These are phyloP conservation scores for Triplophysa bombifrons DNA, from an alignment of 2,797 vertebrate genomes.

Conservation along the genomic window DNA sequence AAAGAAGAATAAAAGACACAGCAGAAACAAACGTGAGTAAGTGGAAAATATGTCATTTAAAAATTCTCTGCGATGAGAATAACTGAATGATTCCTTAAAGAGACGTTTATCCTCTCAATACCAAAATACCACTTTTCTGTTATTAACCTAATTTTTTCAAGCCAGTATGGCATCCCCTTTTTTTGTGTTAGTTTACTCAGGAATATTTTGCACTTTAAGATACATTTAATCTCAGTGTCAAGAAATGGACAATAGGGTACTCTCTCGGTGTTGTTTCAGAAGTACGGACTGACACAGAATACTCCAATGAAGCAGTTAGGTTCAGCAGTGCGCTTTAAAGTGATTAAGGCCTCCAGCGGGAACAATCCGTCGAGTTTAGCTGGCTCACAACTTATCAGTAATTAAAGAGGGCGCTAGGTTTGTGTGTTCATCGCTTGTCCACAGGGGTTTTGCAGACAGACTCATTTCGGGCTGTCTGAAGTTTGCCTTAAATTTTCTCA, in stretches of 20 bases:
- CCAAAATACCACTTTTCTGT: background rate
- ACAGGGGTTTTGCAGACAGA: constrained; percentile 67
- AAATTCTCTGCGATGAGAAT: too few relatives aligned
- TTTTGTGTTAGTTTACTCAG: background rate
- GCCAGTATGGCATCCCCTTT: background rate
- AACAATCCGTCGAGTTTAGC: constrained; percentile 70
- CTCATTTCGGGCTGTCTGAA: constrained; percentile 68
- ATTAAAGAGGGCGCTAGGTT: constrained; percentile 76
- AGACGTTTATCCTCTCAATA: background rate
- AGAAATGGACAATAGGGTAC: too few relatives aligned
- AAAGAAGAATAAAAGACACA: too few relatives aligned
- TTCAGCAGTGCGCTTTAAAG: constrained; percentile 74
- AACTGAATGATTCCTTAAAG: background rate
- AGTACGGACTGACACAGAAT: constrained; percentile 69
- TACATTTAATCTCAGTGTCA: background rate
- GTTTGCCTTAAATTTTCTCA: constrained; percentile 64
- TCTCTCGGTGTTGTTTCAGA: constrained; percentile 66
- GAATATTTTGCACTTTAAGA: too few relatives aligned
- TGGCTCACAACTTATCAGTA: constrained; percentile 76
- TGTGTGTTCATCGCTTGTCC: constrained; percentile 68
- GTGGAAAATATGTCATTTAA: too few relatives aligned
- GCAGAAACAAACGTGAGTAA: too few relatives aligned
- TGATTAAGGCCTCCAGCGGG: constrained; percentile 73
- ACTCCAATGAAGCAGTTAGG: constrained; percentile 67
- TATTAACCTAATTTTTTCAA: too few relatives aligned